Evolutionary conservation across 1,140 invertebrate species (phyloP), one percentile per base, ranked within the genome.

Genomic region (Pantala flavescens): DNA sequence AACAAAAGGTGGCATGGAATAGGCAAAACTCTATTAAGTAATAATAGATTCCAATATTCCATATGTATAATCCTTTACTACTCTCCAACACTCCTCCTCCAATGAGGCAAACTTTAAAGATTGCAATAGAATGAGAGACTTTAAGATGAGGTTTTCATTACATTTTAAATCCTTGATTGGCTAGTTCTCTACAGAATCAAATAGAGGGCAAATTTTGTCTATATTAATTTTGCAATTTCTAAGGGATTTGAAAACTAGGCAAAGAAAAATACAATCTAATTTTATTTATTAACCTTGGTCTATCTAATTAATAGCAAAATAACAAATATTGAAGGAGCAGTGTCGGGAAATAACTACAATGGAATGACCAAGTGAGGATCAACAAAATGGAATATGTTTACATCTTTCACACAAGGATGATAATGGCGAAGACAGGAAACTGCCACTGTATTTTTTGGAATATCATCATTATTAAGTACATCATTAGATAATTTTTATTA

Each of bases 351-450:
- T 12, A 63, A 19, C 49, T 63, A 63, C 12, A 63, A 63, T 63
- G 49, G 49, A 63, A 63, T 63, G 49, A 63, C n/a, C 49, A 63
- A 63, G 49, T 63, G 49, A 63, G 49, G 49, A 63, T 63, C 49
- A 63, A 63, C n/a, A 63, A 19, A 63, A 36, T 36, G 49, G 49
- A 19, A 16, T 63, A 12, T 12, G 12, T 21, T 63, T 63, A 16
- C n/a, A 19, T 63, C n/a, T n/a, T n/a, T n/a, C n/a, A n/a, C 49
- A 16, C 49, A 63, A 63, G n/a, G 49, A 63, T 63, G 49, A 63
- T 21, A 3, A 63, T 63, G 49, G 49, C 12, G 49, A 63, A 63
- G 49, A 63, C 49, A 63, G 49, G 49, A 63, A 16, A 63, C n/a
- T 63, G 49, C 49, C 49, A 63, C 16, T 16, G 16, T 49, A 49